Base-by-base conservation (phyloP, 2,888 invertebrate species). In the Rhabditoides inermis region DNA sequence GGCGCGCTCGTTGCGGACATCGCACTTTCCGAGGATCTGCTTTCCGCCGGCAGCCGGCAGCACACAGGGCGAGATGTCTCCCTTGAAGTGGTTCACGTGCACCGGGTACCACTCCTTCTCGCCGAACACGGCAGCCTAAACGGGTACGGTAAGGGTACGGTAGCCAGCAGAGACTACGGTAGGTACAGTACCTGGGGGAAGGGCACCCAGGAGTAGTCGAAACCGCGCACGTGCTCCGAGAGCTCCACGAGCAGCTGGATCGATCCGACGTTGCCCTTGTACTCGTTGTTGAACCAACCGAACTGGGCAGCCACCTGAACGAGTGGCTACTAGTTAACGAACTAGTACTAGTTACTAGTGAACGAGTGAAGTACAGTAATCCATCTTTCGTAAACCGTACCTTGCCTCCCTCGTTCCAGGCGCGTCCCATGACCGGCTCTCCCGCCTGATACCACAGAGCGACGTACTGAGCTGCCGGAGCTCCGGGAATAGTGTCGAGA, bases 381-480 rank as follows among this genome's bases (percentile, higher is more conserved):
- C n/a, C n/a, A 39, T 12, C n/a, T 39, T 25, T 7, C 3, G 6
- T 18, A 0, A 4, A 18, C 26, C 35, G 5, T 45, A 61, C 61
- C 56, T 68, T 69, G 50, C 72, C 72, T 10, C 53, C 52, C 51
- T 71, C 69, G 57, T 70, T 70, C 69, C 69, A 71, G 46, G 70
- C 59, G 27, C 72, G 65, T 20, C 70, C 72, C 72, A 72, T 72
- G 48, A 72, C 70, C 10, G 72, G 72, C 50, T 70, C 65, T 48
- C 72, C 60, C 55, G 42, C 20, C 48, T 53, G 50, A n/a, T 72
- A 72, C 72, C 72, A 72, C 32, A 72, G 63, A 6, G 71, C 72
- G 10, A 72, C 69, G 53, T 64, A 72, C 51, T 72, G 72, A 32
- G 72, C 71, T 36, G 70, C 56, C 35, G 58, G 60, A 51, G 69